Conservation (phyloP, 2,888 invertebrate genomes). For the Andricus curvator region DNA sequence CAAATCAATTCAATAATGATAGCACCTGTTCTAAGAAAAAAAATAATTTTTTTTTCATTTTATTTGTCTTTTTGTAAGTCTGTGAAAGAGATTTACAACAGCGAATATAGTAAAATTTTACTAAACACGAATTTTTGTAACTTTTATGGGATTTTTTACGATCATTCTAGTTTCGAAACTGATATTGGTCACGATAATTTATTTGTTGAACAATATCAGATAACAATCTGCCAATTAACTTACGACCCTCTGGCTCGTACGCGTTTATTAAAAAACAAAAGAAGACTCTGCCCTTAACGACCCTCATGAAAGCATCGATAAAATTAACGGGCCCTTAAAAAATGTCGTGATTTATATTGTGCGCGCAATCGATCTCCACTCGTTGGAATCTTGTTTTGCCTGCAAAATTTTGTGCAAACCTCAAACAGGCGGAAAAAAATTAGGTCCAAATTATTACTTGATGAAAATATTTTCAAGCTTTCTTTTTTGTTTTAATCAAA, state of each 20-base stretch:
- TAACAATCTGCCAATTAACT: conserved; percentile 32
- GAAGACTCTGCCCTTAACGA: neutral
- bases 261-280: conserved; percentile 5
- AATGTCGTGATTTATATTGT: neutral
- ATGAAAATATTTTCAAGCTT: too few relatives aligned
- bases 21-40: too few relatives aligned
- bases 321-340: neutral
- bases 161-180: conserved; percentile 19
- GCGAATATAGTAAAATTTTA: neutral
- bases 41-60: too few relatives aligned
- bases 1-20: too few relatives aligned
- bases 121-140: conserved; percentile 12
- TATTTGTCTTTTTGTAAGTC: too few relatives aligned
- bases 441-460: neutral
- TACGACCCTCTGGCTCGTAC: neutral
- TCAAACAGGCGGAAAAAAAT: neutral
- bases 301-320: neutral
- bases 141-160: conserved; percentile 33
- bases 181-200: conserved; percentile 24
- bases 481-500: too few relatives aligned
- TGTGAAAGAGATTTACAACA: too few relatives aligned
- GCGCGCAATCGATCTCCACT: neutral
- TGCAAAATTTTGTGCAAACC: neutral
- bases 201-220: conserved; percentile 27
- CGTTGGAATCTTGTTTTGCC: neutral